Percentiles rank a stretch among this genome's conserved stretches.
phyloP scores from a whole-genome alignment of 1,140 invertebrate species.

The Drosophila lowei region DNA sequence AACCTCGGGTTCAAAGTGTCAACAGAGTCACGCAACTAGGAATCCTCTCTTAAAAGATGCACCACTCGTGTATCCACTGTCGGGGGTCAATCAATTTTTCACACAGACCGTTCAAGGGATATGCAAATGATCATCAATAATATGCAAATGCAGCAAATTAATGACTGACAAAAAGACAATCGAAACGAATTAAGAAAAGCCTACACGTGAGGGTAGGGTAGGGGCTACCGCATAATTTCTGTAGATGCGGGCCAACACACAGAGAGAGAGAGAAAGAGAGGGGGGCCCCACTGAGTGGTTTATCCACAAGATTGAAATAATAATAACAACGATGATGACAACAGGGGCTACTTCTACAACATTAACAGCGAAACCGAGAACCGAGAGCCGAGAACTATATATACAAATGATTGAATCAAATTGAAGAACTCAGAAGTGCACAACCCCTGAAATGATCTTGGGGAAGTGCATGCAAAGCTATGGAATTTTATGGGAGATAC shows the following conservation, averaged over 20 bases:
- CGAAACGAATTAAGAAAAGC: slow-evolving; percentile 79
- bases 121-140: slow-evolving; percentile 78
- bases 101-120: slow-evolving; percentile 35
- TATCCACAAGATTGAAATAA: slow-evolving; percentile 63
- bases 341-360: slow-evolving; percentile 40
- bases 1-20: slow-evolving; percentile 42
- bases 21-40: slow-evolving; percentile 47
- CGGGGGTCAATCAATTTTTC: slow-evolving; percentile 56
- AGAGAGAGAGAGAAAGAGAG: slow-evolving; percentile 5
- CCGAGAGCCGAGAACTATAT: too few relatives aligned
- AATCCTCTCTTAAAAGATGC: slow-evolving; percentile 11
- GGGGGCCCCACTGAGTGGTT: slow-evolving; percentile 24
- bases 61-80: not conserved
- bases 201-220: slow-evolving; percentile 54
- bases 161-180: slow-evolving; percentile 82
- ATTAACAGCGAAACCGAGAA: not conserved
- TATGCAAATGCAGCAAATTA: slow-evolving; percentile 81
- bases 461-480: slow-evolving; percentile 26
- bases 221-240: slow-evolving; percentile 51
- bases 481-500: not conserved
- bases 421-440: slow-evolving; percentile 39
- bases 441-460: slow-evolving; percentile 40
- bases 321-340: slow-evolving; percentile 39
- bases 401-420: slow-evolving; percentile 75
- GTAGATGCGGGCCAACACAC: slow-evolving; percentile 59